Conservation (phyloP, 2,888 invertebrate species). For the Onthophagus sagittarius region DNA sequence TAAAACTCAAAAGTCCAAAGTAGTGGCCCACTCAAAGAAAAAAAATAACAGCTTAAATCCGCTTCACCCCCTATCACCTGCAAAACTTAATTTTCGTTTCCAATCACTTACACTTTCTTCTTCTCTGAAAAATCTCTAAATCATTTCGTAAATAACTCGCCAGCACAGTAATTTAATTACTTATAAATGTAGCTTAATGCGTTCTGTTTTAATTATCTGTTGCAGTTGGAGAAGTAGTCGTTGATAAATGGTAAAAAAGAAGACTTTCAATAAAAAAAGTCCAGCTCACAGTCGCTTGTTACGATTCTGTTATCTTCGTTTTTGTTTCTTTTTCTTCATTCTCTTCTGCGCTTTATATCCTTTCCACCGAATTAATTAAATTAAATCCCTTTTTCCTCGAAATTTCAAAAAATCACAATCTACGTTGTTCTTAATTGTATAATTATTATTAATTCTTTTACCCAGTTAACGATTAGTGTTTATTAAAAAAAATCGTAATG, state of each 20-base stretch:
- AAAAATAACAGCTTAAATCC: slow-evolving; percentile 8
- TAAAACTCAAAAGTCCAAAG: slow-evolving; percentile 8
- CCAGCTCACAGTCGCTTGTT: slow-evolving; percentile 31
- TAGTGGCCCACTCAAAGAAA: slow-evolving; percentile 2
- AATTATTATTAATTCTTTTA: not conserved
- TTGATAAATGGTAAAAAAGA: slow-evolving; percentile 63
- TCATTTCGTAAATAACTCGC: not conserved
- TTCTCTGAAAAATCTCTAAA: not conserved
- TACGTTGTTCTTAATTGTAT: not conserved
- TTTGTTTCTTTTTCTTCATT: not conserved
- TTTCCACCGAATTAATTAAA: too few relatives aligned
- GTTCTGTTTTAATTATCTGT: slow-evolving; percentile 39
- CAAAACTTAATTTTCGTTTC: slow-evolving; percentile 9
- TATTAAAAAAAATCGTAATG: not conserved
- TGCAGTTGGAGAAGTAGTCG: slow-evolving; percentile 69
- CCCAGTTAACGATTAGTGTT: not conserved
- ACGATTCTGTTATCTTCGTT: slow-evolving; percentile 1
- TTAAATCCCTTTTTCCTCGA: not conserved
- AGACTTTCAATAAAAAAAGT: slow-evolving; percentile 14
- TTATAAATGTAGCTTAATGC: not conserved
- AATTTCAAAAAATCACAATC: not conserved
- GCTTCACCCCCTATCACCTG: slow-evolving; percentile 1
- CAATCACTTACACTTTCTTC: slow-evolving; percentile 9
- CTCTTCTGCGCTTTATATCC: not conserved
- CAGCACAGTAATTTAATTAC: not conserved